phyloP scores from a whole-genome alignment of 1,140 invertebrate genomes.

The Drosophila subobscura region DNA sequence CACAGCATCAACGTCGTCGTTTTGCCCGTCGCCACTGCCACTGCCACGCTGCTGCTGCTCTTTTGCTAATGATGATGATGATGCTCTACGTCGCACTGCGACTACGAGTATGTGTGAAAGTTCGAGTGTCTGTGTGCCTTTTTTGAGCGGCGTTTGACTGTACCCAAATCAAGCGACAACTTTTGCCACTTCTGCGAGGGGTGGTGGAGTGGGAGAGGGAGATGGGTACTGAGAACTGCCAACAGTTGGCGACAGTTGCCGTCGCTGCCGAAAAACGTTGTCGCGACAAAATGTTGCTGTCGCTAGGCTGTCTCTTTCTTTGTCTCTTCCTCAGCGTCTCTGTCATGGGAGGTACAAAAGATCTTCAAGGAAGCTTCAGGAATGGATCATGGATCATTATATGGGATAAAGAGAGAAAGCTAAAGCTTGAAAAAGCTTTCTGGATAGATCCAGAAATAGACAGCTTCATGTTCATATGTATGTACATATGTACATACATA shows the following conservation, averaged over 20 bases:
- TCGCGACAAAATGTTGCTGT: slow-evolving; percentile 54
- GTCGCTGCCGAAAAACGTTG: slow-evolving; percentile 58
- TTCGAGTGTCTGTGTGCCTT: slow-evolving; percentile 24
- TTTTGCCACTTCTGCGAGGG: slow-evolving; percentile 9
- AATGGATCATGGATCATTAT: too few species aligned
- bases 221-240: slow-evolving; percentile 27
- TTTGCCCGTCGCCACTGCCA: slow-evolving; percentile 1
- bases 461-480: too few species aligned
- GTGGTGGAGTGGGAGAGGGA: not conserved
- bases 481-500: too few species aligned
- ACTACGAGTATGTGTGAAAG: slow-evolving; percentile 9
- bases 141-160: slow-evolving; percentile 56
- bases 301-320: slow-evolving; percentile 39
- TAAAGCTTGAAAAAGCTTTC: too few species aligned
- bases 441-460: too few species aligned
- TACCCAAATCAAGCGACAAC: slow-evolving; percentile 70
- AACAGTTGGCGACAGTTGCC: slow-evolving; percentile 73
- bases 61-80: slow-evolving; percentile 75
- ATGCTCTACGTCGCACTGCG: slow-evolving; percentile 5
- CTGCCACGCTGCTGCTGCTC: slow-evolving; percentile 32
- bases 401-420: too few species aligned
- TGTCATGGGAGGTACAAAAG: slow-evolving; percentile 36
- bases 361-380: slow-evolving; percentile 4
- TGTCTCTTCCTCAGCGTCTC: slow-evolving; percentile 24
- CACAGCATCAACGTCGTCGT: slow-evolving; percentile 21